Evolutionary conservation across 2,113 vertebrate genomes (phyloP).

Genomic region (Australoheros scitulus): DNA sequence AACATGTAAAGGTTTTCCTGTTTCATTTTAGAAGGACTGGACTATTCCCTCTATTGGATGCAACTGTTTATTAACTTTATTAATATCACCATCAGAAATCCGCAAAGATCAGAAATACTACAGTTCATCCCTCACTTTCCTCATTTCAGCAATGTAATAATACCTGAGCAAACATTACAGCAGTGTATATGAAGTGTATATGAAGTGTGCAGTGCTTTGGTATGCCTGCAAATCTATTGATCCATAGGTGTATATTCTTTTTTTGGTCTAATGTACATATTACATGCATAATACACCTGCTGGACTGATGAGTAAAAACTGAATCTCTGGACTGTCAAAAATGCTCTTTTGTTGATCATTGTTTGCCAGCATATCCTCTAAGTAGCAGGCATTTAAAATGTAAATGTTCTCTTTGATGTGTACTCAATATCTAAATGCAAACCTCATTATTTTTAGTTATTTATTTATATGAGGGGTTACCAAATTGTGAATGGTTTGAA

Average conservation of each 20-base stretch:
- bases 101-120: not conserved
- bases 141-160: no score
- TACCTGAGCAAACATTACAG: not conserved
- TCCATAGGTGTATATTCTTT: not conserved
- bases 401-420: not conserved
- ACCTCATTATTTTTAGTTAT: not conserved
- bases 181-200: not conserved
- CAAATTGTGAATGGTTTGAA: no score
- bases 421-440: not conserved
- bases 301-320: not conserved
- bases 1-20: not conserved
- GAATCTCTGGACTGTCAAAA: not conserved
- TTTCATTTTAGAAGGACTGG: not conserved
- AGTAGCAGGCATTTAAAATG: not conserved
- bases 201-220: not conserved
- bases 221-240: not conserved
- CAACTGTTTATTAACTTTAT: not conserved
- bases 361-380: not conserved
- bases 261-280: no score
- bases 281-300: not conserved
- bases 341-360: not conserved
- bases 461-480: no score
- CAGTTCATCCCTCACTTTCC: no score
- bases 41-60: constrained; percentile 55
- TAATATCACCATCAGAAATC: no score